Evolutionary conservation across 2,797 vertebrate species (phyloP).

Genomic region (Leuciscus waleckii): DNA sequence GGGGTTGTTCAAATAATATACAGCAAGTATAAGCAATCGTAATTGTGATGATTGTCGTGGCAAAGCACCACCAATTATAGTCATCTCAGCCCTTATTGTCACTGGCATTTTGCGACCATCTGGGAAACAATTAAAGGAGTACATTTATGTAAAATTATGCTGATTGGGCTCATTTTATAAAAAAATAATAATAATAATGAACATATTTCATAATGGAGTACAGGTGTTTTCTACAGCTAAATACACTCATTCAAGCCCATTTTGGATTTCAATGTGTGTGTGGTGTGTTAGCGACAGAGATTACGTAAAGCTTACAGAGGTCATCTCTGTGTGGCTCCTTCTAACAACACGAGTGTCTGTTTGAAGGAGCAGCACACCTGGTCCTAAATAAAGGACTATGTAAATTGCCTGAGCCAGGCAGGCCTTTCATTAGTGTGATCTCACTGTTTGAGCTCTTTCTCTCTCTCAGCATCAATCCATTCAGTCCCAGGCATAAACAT

Average conservation of each 20-base stretch:
- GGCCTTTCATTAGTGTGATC: slow-evolving; percentile 64
- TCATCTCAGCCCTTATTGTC: not conserved
- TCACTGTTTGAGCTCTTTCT: slow-evolving; percentile 57
- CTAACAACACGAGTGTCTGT: slow-evolving; percentile 56
- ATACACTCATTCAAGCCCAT: slow-evolving; percentile 10
- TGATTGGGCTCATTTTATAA: not conserved
- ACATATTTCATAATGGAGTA: slow-evolving; percentile 1
- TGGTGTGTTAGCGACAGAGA: slow-evolving; percentile 34
- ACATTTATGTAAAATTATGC: slow-evolving; percentile 39
- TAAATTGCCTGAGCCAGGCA: slow-evolving; percentile 60
- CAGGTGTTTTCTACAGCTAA: slow-evolving; percentile 38
- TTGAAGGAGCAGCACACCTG: slow-evolving; percentile 67
- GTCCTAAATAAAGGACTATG: slow-evolving; percentile 64
- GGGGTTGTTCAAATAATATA: not conserved
- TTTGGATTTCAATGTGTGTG: slow-evolving; percentile 23
- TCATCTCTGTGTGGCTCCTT: slow-evolving; percentile 40
- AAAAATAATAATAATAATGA: not conserved
- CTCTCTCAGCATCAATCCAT: slow-evolving; percentile 52
- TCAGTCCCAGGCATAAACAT: slow-evolving; percentile 56
- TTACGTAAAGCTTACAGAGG: slow-evolving; percentile 46
- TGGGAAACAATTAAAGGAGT: slow-evolving; percentile 13
- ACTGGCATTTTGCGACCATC: slow-evolving; percentile 33
- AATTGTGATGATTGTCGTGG: not conserved
- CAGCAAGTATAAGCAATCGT: not conserved
- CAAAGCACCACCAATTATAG: not conserved